These are phyloP conservation scores for Falco punctatus DNA, from an alignment of 2,113 vertebrate species.

Conservation along the genomic window DNA sequence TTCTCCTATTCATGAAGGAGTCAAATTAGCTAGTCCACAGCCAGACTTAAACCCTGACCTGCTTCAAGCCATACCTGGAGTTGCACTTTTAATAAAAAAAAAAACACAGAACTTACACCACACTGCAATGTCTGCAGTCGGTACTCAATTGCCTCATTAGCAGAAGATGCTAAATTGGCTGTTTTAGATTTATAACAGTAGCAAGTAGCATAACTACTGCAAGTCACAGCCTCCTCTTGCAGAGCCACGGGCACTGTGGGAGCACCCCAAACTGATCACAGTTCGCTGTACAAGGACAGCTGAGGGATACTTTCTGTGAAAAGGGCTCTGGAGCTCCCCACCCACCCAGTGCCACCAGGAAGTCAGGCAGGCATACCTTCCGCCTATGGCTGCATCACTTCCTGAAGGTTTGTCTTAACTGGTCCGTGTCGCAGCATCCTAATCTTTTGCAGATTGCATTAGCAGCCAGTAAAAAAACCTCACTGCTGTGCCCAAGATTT, in stretches of 20 bases:
- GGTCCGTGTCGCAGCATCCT: neutral
- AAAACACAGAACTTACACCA: neutral
- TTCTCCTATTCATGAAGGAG: neutral
- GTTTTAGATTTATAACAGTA: neutral
- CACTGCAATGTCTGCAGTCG: neutral
- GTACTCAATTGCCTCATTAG: neutral
- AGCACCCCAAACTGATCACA: neutral
- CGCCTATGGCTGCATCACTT: neutral
- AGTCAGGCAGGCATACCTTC: neutral
- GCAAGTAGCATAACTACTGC: neutral
- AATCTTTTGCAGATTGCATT: neutral
- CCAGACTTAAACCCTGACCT: neutral
- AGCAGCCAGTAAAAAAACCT: neutral
- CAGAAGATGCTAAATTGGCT: neutral
- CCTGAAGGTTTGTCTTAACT: neutral
- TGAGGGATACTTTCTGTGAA: neutral
- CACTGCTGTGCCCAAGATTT: neutral
- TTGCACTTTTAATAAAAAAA: neutral
- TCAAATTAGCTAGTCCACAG: neutral
- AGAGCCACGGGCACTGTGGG: accelerated
- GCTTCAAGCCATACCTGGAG: neutral
- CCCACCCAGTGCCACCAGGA: neutral
- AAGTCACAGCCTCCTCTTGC: neutral
- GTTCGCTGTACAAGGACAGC: neutral
- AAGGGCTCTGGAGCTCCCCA: neutral